Evolutionary conservation across 2,888 invertebrate species (phyloP), one percentile per base, ranked within the genome.

Genomic region (Operophtera brumata): DNA sequence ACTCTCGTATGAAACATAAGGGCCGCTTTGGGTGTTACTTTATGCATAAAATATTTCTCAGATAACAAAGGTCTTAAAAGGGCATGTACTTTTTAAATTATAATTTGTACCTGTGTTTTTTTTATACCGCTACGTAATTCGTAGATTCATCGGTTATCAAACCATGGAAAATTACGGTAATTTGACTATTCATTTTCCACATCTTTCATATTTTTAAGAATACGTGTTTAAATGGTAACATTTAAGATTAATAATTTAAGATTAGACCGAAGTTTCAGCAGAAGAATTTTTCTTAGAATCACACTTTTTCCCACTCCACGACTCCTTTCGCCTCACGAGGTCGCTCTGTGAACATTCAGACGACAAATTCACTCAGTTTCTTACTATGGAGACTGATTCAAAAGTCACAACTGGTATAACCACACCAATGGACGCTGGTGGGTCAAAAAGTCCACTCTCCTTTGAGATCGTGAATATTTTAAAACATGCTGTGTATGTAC

Each of bases 241-340:
- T 30, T 30, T 30, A 9, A 8, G n/a, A n/a, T n/a, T n/a, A n/a
- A 30, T 30, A 30, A 30, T 30, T 9, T 43, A 7, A 25, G 4
- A 40, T 86, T 86, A 91, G 63, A 91, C 91, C 68, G 91, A 90
- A 46, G 91, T 91, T 84, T 91, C 91, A 65, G 90, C 86, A 20
- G 91, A 90, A 4, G 77, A 73, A 64, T 75, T 81, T 71, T 86
- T 87, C 61, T 77, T 83, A 71, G 78, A 73, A 36, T 84, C 86
- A 62, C 70, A 73, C 65, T 83, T 89, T 79, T 79, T 85, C 46
- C 78, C 79, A 70, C 85, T 84, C 91, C 91, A 90, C 14, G 89
- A 89, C 57, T 88, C 88, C 78, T 85, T 90, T 61, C 88, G 81
- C 72, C 81, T 86, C 69, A 84, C 71, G 53, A 79, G 70, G 57